Evolutionary conservation across 2,888 invertebrate species (phyloP), one percentile per base, ranked within the genome.

Genomic region (Chymomyza amoena): DNA sequence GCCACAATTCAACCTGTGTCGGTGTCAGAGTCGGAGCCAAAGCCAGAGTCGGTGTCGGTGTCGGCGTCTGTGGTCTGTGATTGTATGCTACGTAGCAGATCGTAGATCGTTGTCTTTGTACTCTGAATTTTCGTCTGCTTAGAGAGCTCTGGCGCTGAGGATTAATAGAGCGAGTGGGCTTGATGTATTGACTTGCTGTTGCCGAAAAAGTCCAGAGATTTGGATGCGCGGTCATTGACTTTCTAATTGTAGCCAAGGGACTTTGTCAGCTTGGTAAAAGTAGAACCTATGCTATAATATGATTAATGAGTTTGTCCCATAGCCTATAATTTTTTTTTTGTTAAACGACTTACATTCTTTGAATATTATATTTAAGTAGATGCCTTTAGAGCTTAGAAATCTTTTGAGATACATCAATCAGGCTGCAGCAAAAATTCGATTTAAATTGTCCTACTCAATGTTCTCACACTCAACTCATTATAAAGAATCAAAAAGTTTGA

Each of bases 171-270:
- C 77, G 73, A 78, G 82, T 79, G 82, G 77, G 74, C 70, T 70
- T 76, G 70, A 79, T 81, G 72, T 74, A 79, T 81, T 79, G 79
- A 78, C 79, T 75, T 72, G 63, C 76, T 68, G 28, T 87, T 83
- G 84, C 87, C 85, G 84, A 84, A 84, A 87, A 83, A 78, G 85
- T 84, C 84, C 84, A 83, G 83, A 84, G 76, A 72, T 72, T 25
- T 50, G 73, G 65, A 66, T 70, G 59, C 60, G 61, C 69, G 84
- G 84, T 84, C 87, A 81, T 78, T 84, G 84, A 84, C 84, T 84
- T 73, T 64, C 64, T 69, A 71, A 72, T 70, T 66, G 61, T 70
- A 50, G 69, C 65, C 60, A 69, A 87, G 81, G 85, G 80, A 80
- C 74, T 79, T 72, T 74, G 61, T 68, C 63, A 70, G 81, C 52